These are phyloP conservation scores for Megaptera novaeangliae DNA, from an alignment of 2,113 vertebrate species.

Conservation along the genomic window DNA sequence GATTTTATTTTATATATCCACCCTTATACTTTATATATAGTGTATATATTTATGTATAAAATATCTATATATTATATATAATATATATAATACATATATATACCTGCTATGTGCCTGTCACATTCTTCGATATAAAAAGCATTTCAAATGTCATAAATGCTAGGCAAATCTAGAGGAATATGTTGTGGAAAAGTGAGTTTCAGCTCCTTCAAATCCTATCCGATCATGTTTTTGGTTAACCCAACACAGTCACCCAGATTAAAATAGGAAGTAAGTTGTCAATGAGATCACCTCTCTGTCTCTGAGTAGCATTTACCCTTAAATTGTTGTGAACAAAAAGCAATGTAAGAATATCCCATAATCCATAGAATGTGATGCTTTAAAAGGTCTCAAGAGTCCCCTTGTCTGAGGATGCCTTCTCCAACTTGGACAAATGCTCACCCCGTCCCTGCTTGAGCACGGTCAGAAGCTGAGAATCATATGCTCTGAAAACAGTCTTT, in stretches of 20 bases:
- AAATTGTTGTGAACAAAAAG: neutral
- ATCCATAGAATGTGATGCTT: neutral
- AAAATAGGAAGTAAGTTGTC: neutral
- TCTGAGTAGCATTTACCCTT: neutral
- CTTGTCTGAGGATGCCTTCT: neutral
- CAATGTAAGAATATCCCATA: neutral
- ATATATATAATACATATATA: neutral
- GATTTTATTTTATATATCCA: constrained; percentile 11
- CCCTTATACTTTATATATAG: neutral
- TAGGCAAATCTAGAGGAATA: neutral
- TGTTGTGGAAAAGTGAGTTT: neutral
- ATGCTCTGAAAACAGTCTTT: neutral
- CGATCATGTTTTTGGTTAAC: neutral
- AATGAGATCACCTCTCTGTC: neutral
- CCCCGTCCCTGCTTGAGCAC: neutral
- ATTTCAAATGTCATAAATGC: neutral
- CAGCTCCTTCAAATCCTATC: neutral
- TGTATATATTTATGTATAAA: neutral
- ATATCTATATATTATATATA: neutral
- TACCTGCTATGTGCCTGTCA: neutral
- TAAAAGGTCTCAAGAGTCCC: neutral
- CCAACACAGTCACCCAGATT: neutral
- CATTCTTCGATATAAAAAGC: neutral
- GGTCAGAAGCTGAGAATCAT: neutral
- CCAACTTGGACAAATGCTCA: neutral